Evolutionary conservation across 1,140 invertebrate genomes (phyloP).

Genomic region (Drosophila mojavensis): DNA sequence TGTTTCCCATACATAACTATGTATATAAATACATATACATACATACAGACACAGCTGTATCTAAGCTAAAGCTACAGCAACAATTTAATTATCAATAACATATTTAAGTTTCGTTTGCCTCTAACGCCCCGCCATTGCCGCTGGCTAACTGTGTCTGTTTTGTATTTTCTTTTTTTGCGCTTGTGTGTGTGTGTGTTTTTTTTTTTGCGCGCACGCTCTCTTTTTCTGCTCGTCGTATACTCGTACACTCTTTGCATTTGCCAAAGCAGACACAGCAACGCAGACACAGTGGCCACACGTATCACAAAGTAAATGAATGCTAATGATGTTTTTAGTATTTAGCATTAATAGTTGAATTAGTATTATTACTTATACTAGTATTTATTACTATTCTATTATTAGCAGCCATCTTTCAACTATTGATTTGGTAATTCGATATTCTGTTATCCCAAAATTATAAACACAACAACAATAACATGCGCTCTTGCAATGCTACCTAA

Average conservation of each 20-base stretch:
- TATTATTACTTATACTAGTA: background rate
- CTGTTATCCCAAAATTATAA: background rate
- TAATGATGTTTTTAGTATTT: background rate
- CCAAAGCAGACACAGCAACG: conserved; percentile 15
- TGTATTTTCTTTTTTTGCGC: conserved; percentile 1
- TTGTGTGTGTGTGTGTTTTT: conserved; percentile 15
- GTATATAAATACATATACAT: background rate
- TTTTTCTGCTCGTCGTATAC: conserved; percentile 16
- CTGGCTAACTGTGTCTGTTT: conserved; percentile 3
- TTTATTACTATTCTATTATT: too few relatives aligned
- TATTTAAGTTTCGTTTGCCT: conserved; percentile 47
- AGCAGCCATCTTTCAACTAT: background rate
- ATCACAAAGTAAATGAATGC: background rate
- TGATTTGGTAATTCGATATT: background rate
- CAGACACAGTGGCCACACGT: conserved; percentile 18
- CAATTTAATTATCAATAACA: conserved; percentile 59
- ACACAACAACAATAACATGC: background rate
- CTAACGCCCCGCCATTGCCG: conserved; percentile 4
- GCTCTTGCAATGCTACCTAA: background rate
- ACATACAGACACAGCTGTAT: conserved; percentile 1
- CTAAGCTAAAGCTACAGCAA: conserved; percentile 18
- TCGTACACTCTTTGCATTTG: conserved; percentile 44
- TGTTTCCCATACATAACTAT: conserved; percentile 3
- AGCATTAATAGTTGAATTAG: background rate
- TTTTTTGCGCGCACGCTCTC: conserved; percentile 40